These are phyloP conservation scores for Gerris buenoi DNA, from an alignment of 1,140 invertebrate genomes.

Conservation along the genomic window DNA sequence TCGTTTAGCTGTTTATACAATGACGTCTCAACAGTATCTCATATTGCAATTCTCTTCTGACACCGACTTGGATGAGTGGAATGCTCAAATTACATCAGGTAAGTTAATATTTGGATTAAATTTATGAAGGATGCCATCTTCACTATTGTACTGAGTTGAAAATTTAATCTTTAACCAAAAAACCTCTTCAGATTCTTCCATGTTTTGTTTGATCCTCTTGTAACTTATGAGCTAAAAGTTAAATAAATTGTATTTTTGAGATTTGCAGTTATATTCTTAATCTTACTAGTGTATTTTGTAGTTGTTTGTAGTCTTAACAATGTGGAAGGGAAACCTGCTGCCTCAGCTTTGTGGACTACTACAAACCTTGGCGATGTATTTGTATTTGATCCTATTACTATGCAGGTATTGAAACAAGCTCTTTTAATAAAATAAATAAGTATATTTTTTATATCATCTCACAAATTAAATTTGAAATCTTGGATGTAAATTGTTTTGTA, in stretches of 20 bases:
- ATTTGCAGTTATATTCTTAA: no score
- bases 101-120: slow-evolving; percentile 17
- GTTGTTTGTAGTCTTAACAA: slow-evolving; percentile 56
- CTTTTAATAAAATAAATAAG: no score
- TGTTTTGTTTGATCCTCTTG: no score
- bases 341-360: slow-evolving; percentile 58
- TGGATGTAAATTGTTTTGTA: no score
- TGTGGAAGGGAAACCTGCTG: slow-evolving; percentile 45
- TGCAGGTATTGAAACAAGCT: slow-evolving; percentile 30
- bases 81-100: slow-evolving; percentile 54
- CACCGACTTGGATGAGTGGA: slow-evolving; percentile 73
- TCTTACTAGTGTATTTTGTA: slow-evolving; percentile 22
- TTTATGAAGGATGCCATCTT: no score
- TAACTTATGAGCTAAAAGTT: no score
- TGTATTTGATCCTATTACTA: slow-evolving; percentile 50
- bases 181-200: no score
- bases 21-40: slow-evolving; percentile 39
- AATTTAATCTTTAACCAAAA: no score
- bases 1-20: slow-evolving; percentile 51
- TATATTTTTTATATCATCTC: no score
- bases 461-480: no score
- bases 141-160: no score
- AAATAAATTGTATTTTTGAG: no score
- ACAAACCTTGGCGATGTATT: slow-evolving; percentile 65
- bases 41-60: slow-evolving; percentile 60